Conservation (phyloP, 1,140 invertebrate genomes). For the Campoletis sonorensis region DNA sequence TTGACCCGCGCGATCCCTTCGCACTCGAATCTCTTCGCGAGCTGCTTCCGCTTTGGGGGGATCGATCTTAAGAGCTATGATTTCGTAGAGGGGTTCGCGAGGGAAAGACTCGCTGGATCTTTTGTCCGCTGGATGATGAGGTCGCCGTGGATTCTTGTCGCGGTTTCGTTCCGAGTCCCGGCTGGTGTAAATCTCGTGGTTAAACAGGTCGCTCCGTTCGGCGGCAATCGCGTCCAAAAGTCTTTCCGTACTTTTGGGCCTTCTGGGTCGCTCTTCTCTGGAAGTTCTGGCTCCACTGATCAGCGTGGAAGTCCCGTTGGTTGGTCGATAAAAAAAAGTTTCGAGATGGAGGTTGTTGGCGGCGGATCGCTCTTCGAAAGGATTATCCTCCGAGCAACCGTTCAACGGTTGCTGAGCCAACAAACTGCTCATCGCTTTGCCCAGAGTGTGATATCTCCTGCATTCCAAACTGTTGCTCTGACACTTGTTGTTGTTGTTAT, state of each 20-base stretch:
- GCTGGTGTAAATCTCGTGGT: not conserved
- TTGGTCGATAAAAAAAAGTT: conserved; percentile 61
- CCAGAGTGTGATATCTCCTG: conserved; percentile 61
- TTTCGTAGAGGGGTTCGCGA: conserved; percentile 69
- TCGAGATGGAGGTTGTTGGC: conserved; percentile 55
- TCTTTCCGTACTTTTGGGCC: conserved; percentile 71
- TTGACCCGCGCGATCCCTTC: not conserved
- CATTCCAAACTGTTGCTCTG: conserved; percentile 60
- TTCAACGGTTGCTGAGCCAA: conserved; percentile 38
- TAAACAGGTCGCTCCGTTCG: not conserved
- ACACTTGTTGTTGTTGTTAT: conserved; percentile 51
- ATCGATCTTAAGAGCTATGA: conserved; percentile 67
- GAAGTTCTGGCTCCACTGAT: conserved; percentile 29
- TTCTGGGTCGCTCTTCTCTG: conserved; percentile 56
- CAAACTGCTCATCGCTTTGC: conserved; percentile 51
- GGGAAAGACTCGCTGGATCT: conserved; percentile 23
- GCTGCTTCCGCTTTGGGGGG: conserved; percentile 53
- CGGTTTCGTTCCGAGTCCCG: not conserved
- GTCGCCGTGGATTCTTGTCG: not conserved
- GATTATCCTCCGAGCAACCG: conserved; percentile 62
- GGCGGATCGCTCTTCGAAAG: conserved; percentile 59
- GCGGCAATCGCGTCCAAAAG: conserved; percentile 58
- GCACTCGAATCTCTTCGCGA: conserved; percentile 58
- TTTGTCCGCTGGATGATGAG: conserved; percentile 39
- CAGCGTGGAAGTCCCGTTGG: conserved; percentile 60